Evolutionary conservation across 2,888 invertebrate species (phyloP), one percentile per base, ranked within the genome.

Genomic region (Limnephilus marmoratus): DNA sequence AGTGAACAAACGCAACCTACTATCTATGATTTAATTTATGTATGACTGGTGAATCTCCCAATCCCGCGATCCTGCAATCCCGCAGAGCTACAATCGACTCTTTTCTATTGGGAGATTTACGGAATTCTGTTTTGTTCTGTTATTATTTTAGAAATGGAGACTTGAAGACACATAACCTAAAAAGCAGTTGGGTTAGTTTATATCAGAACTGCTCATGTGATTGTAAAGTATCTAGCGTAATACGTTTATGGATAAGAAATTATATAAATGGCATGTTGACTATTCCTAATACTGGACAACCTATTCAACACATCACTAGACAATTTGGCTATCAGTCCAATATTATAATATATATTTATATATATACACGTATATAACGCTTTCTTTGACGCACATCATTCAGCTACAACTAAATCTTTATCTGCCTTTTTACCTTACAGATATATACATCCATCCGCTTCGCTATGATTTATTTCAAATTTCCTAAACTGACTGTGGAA

Each of bases 191-290:
- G 68, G 80, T 68, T 88, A 37, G 41, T 53, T 31, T 68, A 68
- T 88, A 88, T 88, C 88, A 80, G 88, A 88, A 88, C 90, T 81
- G 90, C 81, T 49, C 90, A 31, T 81, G 81, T 90, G 90, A 90
- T 90, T 90, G 81, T 82, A 90, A 81, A 90, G 90, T 82, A 90
- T 81, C 12, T 86, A 86, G 86, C 15, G 18, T 86, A 86, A 45
- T 86, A 68, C 68, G 45, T 37, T 89, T 89, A 81, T 80, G 80
- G 24, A 89, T 89, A 89, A 89, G 88, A 89, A 89, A 89, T 89
- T 81, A 31, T 89, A 89, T 80, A 29, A 87, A 80, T 80, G 88
- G 81, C 81, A 89, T 89, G 88, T 89, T 89, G 45, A 89, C 80
- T 80, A 80, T 53, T 89, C 68, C 80, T 80, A 80, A 89, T 29